Evolutionary conservation across 2,888 invertebrate genomes (phyloP).

Genomic region (Metellina segmentata): DNA sequence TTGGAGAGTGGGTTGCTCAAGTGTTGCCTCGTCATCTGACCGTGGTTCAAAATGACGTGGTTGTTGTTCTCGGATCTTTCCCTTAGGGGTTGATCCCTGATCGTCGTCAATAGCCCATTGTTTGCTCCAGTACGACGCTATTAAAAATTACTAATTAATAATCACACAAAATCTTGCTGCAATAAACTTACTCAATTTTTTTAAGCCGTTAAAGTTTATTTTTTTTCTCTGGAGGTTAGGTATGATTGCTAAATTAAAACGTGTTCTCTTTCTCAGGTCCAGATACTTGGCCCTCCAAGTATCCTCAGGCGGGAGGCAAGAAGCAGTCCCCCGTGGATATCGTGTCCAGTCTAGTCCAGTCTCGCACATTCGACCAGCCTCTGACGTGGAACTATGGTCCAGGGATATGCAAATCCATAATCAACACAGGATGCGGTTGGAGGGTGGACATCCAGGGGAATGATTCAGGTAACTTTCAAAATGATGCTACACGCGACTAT

Average conservation of each 20-base stretch:
- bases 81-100: too few relatives aligned
- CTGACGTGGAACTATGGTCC: constrained; percentile 86
- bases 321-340: constrained; percentile 95
- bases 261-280: constrained; percentile 85
- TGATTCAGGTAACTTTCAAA: constrained; percentile 50
- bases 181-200: not conserved
- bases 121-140: too few relatives aligned
- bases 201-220: not conserved
- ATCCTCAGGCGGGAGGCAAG: constrained; percentile 89
- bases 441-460: constrained; percentile 84
- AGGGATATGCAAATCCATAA: constrained; percentile 81
- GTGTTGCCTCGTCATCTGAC: too few relatives aligned
- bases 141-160: too few relatives aligned
- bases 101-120: too few relatives aligned
- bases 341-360: constrained; percentile 82
- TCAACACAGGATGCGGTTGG: constrained; percentile 94
- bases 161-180: not conserved
- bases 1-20: too few relatives aligned
- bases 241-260: not conserved
- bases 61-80: too few relatives aligned
- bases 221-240: not conserved
- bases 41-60: too few relatives aligned
- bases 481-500: too few relatives aligned
- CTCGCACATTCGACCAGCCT: constrained; percentile 81
- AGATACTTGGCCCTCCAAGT: constrained; percentile 90